These are phyloP conservation scores for Lucinisca nassula DNA, from an alignment of 2,888 invertebrate species.

Conservation along the genomic window DNA sequence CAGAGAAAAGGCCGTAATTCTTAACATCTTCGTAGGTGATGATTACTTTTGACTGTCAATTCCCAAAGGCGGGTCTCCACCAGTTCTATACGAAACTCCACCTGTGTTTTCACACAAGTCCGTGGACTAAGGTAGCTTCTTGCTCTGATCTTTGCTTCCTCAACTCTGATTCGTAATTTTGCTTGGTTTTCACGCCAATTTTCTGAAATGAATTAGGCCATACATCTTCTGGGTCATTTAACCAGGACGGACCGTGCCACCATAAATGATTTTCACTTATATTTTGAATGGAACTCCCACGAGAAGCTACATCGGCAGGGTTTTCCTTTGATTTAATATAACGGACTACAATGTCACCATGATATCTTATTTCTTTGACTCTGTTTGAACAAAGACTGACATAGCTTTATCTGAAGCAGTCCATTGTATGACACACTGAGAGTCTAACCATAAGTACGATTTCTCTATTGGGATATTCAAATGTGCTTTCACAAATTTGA, in stretches of 20 bases:
- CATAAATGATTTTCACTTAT: neutral
- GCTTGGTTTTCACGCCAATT: neutral
- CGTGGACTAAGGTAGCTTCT: neutral
- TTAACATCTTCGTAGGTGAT: neutral
- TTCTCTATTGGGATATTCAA: neutral
- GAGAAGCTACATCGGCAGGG: neutral
- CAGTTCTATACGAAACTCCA: neutral
- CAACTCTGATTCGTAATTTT: neutral
- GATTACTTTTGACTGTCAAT: neutral
- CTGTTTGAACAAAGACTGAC: neutral
- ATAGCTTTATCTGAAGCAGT: neutral
- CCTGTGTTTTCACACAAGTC: too few relatives aligned
- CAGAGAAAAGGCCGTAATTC: slow-evolving; percentile 17
- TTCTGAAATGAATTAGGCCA: neutral
- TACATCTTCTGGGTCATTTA: neutral
- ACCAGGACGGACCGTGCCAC: slow-evolving; percentile 2
- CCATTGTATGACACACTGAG: slow-evolving; percentile 2
- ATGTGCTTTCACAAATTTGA: neutral
- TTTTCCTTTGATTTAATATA: neutral
- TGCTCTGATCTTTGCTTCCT: neutral
- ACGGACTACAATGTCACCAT: neutral
- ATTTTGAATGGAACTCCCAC: neutral
- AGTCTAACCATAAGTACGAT: neutral
- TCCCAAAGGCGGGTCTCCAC: neutral
- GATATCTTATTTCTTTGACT: neutral